A percentile compares a stretch with the other conserved stretches of the same genome.
Evolutionary conservation across 1,140 invertebrate species (phyloP).

Genomic region (Lethrus apterus): DNA sequence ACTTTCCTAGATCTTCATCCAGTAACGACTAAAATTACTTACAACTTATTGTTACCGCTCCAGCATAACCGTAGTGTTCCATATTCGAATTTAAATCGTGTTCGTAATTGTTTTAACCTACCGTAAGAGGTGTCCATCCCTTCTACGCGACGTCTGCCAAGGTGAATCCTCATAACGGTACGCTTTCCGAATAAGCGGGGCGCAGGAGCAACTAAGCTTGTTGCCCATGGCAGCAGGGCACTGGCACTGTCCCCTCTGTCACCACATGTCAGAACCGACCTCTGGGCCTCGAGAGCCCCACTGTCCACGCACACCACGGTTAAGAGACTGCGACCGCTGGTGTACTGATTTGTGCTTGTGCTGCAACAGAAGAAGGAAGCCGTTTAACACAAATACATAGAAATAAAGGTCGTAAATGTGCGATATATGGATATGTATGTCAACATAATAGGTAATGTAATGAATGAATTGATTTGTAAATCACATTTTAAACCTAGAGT

Average conservation of each 20-base stretch:
- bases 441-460: background rate
- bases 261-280: slow-evolving; percentile 55
- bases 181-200: slow-evolving; percentile 84
- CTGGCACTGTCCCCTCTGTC: slow-evolving; percentile 53
- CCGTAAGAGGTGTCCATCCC: slow-evolving; percentile 88
- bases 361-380: slow-evolving; percentile 22
- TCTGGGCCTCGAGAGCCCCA: slow-evolving; percentile 53
- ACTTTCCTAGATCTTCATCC: too few species aligned
- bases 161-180: slow-evolving; percentile 92
- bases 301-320: slow-evolving; percentile 58
- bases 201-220: slow-evolving; percentile 91
- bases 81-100: too few species aligned
- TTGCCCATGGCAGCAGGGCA: slow-evolving; percentile 72
- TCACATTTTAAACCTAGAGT: background rate
- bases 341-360: slow-evolving; percentile 37
- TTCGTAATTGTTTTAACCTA: too few species aligned
- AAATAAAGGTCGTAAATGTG: background rate
- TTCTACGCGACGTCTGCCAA: slow-evolving; percentile 77
- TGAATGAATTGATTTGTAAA: background rate
- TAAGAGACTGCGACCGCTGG: slow-evolving; percentile 59
- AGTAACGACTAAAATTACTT: too few species aligned
- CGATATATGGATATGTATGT: background rate
- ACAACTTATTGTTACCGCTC: too few species aligned
- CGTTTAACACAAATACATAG: background rate
- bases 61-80: too few species aligned